Base-by-base conservation (phyloP, 2,797 vertebrate species). In the Gephyroberyx darwinii region DNA sequence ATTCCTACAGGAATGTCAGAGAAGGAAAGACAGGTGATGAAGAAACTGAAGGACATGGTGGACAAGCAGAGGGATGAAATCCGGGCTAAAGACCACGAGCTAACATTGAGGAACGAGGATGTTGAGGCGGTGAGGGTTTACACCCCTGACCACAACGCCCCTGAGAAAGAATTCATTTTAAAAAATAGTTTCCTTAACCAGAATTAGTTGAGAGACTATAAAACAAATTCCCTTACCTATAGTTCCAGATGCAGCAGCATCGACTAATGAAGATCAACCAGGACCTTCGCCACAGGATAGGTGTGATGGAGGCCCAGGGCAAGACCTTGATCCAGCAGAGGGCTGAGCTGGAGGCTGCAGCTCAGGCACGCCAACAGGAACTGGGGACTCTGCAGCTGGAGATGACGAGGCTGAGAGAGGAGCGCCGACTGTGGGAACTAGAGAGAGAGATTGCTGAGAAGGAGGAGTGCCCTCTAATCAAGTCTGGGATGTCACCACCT, bases 161-260 rank as follows among this genome's bases (percentile, higher is more conserved):
- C 8, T 55, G 2, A 53, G 0, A 39, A n/a, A 8, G 30, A 26
- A n/a, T 54, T 56, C 16, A 41, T 26, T 47, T 57, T 45, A 4
- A 30, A 33, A 8, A 67, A 50, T 17, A 31, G 2, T 58, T 12
- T 7, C 19, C 33, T 52, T 58, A 0, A 26, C 17, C 14, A 26
- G 10, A 73, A 41, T 53, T 31, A 31, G 1, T 55, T 12, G 53
- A 22, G 9, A 10, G 39, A 13, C 43, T 33, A 75, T 0, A 56
- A 56, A 1, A 50, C 16, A 59, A 0, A 3, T 51, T 66, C 48
- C 26, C 8, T 48, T 19, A 50, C 60, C 65, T 62, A 0, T 71
- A 98, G 97, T 92, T 98, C 19, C 97, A 98, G 91, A 93, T 96
- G 89, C 97, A 98, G 87, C 97, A 97, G 90, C 95, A 93, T 16